Evolutionary conservation across 2,797 vertebrate genomes (phyloP), one percentile per base, ranked within the genome.

Genomic region (Lerista edwardsae): DNA sequence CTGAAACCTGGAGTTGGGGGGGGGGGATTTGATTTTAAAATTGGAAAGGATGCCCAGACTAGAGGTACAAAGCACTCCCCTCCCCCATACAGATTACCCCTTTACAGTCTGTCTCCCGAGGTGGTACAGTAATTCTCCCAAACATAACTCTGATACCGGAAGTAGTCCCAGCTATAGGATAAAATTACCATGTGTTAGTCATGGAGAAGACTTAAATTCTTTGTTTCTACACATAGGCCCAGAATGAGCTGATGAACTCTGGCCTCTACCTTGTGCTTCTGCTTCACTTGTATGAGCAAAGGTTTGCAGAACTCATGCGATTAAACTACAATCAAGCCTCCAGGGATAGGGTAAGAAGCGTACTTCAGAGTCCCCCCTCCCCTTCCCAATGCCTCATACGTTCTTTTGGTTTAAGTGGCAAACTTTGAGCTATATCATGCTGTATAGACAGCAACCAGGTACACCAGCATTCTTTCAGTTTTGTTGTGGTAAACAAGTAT

Each of bases 271-370:
- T 94, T 79, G 79, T 93, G 31, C 86, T 93, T 47, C 88, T 96
- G 44, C 94, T 93, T 23, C 91, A 93, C 75, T 85, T 94, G 55
- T 94, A 95, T 1, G 89, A 94, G 81, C 82, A 93, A 87, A 92
- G 92, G 15, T 93, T 92, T 83, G 86, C 91, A 8, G 92, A 95
- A 64, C 84, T 96, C 73, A 61, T 81, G 51, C 83, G 90, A 39
- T 88, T 89, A 55, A 94, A 23, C 76, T 34, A 82, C 44, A 68
- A 29, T 39, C 44, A 67, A 15, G 2, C 36, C 1, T 27, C 44
- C 0, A 90, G 91, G 72, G 92, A 89, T 17, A 86, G 67, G 79
- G 91, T 94, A 77, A 93, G 89, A 88, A 31, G 1, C 74, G 36
- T 6, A 8, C 1, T 68, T 55, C 6, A 29, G 12, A 0, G 31